Percentiles rank a stretch among this genome's conserved stretches.
These are phyloP conservation scores for Drosophila greeni DNA, from an alignment of 2,888 invertebrate genomes.

Conservation along the genomic window DNA sequence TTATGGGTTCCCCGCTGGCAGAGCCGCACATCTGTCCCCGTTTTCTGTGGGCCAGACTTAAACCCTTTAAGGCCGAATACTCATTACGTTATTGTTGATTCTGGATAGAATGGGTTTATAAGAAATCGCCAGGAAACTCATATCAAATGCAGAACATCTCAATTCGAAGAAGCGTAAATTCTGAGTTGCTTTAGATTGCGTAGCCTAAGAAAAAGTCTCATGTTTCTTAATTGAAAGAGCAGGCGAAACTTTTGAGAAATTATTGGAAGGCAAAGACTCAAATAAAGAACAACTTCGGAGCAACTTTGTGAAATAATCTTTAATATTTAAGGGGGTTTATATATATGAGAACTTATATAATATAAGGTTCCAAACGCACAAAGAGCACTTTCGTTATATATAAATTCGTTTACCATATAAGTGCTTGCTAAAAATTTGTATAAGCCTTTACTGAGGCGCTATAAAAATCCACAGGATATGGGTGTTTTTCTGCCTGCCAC, in stretches of 20 bases:
- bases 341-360: neutral
- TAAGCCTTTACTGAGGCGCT: too few species aligned
- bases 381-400: neutral
- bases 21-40: conserved; percentile 51
- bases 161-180: conserved; percentile 20
- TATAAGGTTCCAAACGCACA: neutral
- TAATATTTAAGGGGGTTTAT: neutral
- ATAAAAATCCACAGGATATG: conserved; percentile 3
- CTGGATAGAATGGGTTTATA: conserved; percentile 18
- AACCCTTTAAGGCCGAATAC: conserved; percentile 29
- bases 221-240: neutral
- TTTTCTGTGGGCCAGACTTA: conserved; percentile 7
- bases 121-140: conserved; percentile 19
- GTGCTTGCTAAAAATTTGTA: conserved; percentile 13
- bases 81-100: conserved; percentile 31
- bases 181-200: conserved; percentile 1
- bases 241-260: conserved; percentile 10
- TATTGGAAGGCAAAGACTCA: neutral
- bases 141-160: conserved; percentile 29
- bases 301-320: neutral
- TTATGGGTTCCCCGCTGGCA: conserved; percentile 31
- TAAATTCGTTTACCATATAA: neutral
- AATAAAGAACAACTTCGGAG: neutral
- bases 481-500: neutral
- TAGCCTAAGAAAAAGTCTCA: conserved; percentile 1